Base-by-base conservation (phyloP, 2,797 vertebrate genomes). In the Ctenopoma kingsleyae region DNA sequence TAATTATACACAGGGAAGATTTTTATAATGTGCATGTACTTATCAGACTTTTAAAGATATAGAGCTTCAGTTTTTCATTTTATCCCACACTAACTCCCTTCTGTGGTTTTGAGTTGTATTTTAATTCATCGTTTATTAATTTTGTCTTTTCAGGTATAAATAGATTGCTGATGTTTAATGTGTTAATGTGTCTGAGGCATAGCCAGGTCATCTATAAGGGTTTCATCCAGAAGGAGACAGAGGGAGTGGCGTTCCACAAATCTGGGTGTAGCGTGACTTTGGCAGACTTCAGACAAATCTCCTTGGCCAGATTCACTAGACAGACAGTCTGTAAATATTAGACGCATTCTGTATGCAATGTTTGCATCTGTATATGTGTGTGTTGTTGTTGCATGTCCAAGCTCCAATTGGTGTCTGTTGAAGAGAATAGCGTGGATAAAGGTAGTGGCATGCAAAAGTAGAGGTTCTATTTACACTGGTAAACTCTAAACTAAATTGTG, bases 291-390 rank as follows among this genome's bases (percentile, higher is more conserved):
- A 70, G 54, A 71, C 60, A 77, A 84, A 85, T 81, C 75, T 76
- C 52, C 54, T 53, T 41, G 76, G 76, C 71, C 58, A 43, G 67
- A 76, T 47, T 66, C 69, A 80, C 47, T 9, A 78, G 69, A 65
- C 49, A 74, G 62, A 72, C 66, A 69, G 57, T 53, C 80, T 81
- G 76, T 80, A 81, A 85, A 85, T 80, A 88, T 81, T 65, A 80
- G 59, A 72, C n/a, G 16, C 54, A 65, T 75, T 85, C 72, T 67
- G 53, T 54, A 49, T 66, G 76, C 27, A 58, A 38, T 75, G 74
- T 75, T 67, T 81, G 58, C 35, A 64, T 67, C 32, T 1, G 0
- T 38, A 59, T 40, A 15, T 52, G 19, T 64, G 47, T 25, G 19
- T 32, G 27, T 50, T 49, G 27, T 47, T 49, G 10, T 23, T 53